Conservation (phyloP, 2,113 vertebrate species). For the Rhineura floridana region DNA sequence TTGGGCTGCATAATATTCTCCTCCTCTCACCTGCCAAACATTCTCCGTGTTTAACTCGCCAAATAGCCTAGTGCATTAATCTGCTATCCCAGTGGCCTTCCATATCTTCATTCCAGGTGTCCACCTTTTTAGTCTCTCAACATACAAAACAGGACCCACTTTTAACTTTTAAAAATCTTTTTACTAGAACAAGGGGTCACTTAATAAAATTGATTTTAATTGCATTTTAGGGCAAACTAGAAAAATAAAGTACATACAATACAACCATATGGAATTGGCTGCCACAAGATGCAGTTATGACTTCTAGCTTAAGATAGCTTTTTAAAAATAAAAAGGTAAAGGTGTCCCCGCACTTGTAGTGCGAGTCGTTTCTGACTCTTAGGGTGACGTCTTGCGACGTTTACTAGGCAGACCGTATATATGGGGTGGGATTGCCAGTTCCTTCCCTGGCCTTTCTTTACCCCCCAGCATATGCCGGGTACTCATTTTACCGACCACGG, state of each 20-base stretch:
- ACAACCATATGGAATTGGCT: background rate
- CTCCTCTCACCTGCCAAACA: background rate
- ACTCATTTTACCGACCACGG: no score
- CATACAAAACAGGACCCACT: background rate
- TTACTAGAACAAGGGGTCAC: background rate
- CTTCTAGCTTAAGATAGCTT: background rate
- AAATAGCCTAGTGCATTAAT: background rate
- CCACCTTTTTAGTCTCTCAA: background rate
- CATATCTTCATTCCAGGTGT: background rate
- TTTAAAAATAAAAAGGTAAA: no score
- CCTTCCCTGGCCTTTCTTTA: no score
- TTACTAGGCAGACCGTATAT: no score
- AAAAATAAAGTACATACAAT: background rate
- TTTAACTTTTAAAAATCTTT: background rate
- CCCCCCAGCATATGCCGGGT: no score
- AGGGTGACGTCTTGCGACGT: no score
- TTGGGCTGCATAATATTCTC: no score
- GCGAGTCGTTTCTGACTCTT: no score
- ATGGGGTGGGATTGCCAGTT: no score
- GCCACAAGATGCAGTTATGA: background rate
- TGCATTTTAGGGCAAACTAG: background rate
- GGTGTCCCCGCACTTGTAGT: no score
- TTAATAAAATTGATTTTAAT: constrained; percentile 6
- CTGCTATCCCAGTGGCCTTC: background rate
- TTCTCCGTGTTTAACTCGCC: background rate